Evolutionary conservation across 2,797 vertebrate species (phyloP), one percentile per base, ranked within the genome.

Genomic region (Linurgus olivaceus): DNA sequence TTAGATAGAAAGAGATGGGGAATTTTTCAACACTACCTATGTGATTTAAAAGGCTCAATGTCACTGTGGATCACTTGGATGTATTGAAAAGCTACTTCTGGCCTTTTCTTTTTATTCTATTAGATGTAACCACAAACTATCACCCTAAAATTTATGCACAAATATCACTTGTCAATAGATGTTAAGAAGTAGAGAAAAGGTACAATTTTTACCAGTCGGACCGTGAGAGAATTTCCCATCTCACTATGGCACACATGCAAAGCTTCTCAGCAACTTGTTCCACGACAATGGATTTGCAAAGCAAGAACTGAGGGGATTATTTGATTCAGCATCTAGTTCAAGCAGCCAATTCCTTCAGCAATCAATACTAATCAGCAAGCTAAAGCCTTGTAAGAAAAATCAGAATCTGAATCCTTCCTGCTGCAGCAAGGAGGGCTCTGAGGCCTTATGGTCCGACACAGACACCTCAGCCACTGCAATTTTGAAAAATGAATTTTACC

Each of bases 341-440:
- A 97, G 97, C 96, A 95, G 96, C 97, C 98, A 97, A 97, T 98
- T 98, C 97, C 90, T 90, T 95, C 61, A 94, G 92, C 96, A 97
- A 98, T 98, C 98, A 98, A 98, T 98, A 98, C 94, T 96, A 98
- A 98, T 98, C 97, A 98, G 97, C 88, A 50, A 73, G 87, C 88
- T 90, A 88, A 94, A 94, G 88, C 83, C 93, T 95, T 92, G 50
- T 68, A 91, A 97, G 96, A 97, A 96, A 98, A 97, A 93, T 84
- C 93, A 94, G 97, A 74, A 96, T 96, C 91, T 90, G 97, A 97
- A 98, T 97, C 96, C 95, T 95, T 96, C 95, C 93, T 84, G 62
- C 59, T 51, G 86, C 85, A 92, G 82, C 82, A 92, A 92, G 72
- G 78, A 42, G 26, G 17, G 25, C 70, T 92, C 66, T 37, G 33